Percentiles rank a stretch among this genome's conserved stretches.
Conservation (phyloP, 2,797 vertebrate species). For the Smutsia temminckii region DNA sequence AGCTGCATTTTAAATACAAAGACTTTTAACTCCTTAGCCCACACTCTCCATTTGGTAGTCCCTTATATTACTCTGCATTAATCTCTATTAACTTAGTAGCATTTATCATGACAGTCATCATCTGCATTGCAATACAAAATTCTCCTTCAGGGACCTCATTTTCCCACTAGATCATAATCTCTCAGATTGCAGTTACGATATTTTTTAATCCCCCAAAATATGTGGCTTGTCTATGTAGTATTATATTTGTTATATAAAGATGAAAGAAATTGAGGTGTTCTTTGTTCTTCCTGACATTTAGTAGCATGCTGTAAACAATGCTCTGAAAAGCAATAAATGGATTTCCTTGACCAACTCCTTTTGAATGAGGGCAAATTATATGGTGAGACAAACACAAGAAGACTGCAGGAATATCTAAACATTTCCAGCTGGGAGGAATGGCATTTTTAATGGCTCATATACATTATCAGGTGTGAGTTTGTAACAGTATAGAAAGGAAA, state of each 20-base stretch:
- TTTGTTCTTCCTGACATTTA: constrained; percentile 37
- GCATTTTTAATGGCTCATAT: not conserved
- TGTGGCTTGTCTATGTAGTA: not conserved
- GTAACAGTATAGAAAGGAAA: not conserved
- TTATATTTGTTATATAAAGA: not conserved
- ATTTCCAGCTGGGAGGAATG: not conserved
- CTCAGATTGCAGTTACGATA: not conserved
- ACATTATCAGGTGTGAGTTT: not conserved
- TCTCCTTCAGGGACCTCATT: not conserved
- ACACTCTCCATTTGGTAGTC: too few species aligned
- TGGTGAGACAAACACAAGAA: not conserved
- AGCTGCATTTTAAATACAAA: not conserved
- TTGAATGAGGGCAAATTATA: not conserved
- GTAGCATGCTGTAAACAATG: not conserved
- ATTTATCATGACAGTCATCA: not conserved
- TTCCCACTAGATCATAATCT: not conserved
- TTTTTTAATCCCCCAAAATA: not conserved
- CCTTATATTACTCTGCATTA: not conserved
- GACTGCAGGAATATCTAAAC: not conserved
- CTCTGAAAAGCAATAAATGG: not conserved
- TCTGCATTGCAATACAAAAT: not conserved
- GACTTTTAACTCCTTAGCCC: not conserved
- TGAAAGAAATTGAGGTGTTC: not conserved
- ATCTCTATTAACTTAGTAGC: not conserved
- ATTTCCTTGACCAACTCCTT: not conserved